A percentile compares a stretch with the other conserved stretches of the same genome.
Evolutionary conservation across 2,113 vertebrate genomes (phyloP).

Genomic region (Castor canadensis): DNA sequence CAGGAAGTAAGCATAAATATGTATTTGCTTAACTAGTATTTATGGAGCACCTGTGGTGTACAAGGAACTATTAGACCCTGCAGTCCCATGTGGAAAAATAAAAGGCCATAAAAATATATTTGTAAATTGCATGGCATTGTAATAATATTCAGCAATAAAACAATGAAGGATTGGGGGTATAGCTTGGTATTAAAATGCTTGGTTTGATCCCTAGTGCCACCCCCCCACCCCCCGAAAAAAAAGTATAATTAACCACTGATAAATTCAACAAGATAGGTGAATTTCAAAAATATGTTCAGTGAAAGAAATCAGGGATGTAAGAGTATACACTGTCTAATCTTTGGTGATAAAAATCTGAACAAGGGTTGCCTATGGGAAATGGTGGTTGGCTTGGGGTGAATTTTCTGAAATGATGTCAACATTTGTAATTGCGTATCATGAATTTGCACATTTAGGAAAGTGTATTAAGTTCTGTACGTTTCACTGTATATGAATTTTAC

Average conservation of each 20-base stretch:
- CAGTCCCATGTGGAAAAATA: neutral
- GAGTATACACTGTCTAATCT: neutral
- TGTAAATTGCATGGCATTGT: neutral
- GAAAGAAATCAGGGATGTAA: neutral
- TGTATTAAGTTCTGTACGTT: conserved; percentile 13
- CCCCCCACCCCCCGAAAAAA: no score
- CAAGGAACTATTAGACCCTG: neutral
- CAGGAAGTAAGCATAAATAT: neutral
- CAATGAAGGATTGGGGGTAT: neutral
- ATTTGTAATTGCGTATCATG: neutral
- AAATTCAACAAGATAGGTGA: neutral
- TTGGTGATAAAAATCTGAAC: no score
- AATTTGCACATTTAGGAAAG: neutral
- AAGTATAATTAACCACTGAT: neutral
- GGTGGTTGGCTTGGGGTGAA: neutral
- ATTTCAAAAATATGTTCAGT: neutral
- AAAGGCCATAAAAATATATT: neutral
- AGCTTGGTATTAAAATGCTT: neutral
- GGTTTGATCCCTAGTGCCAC: neutral
- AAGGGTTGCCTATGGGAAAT: neutral
- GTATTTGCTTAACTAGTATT: neutral
- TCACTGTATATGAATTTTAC: conserved; percentile 28
- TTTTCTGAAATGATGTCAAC: conserved; percentile 15
- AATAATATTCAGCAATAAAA: neutral
- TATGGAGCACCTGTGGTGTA: neutral